Conservation (phyloP, 1,140 invertebrate genomes). For the Globodera ellingtonae region DNA sequence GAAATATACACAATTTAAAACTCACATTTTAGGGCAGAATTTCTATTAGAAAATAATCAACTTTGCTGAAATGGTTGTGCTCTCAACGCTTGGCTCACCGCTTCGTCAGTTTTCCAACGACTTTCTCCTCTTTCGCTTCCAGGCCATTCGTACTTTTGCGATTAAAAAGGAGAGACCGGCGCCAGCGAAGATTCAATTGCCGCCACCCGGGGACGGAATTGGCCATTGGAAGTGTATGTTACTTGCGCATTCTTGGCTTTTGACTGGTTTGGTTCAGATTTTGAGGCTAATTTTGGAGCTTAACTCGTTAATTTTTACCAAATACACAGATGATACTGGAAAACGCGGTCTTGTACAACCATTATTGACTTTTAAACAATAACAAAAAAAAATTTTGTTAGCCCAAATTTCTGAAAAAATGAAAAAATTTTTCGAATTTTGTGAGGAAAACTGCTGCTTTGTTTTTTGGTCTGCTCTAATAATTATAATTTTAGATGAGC, state of each 20-base stretch:
- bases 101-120: not conserved
- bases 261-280: not conserved
- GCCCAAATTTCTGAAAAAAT: too few relatives aligned
- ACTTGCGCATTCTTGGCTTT: not conserved
- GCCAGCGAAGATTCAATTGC: conserved; percentile 23
- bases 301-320: too few relatives aligned
- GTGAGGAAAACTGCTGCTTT: too few relatives aligned
- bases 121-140: not conserved
- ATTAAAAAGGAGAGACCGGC: not conserved
- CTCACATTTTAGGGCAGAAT: not conserved
- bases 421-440: too few relatives aligned
- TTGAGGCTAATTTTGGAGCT: too few relatives aligned
- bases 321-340: too few relatives aligned
- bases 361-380: too few relatives aligned
- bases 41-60: not conserved
- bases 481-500: conserved; percentile 17
- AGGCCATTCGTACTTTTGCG: conserved; percentile 11
- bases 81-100: conserved; percentile 22
- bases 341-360: too few relatives aligned
- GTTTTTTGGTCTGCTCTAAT: not conserved
- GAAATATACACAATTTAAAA: not conserved
- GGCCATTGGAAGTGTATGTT: conserved; percentile 6
- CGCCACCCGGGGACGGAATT: conserved; percentile 9
- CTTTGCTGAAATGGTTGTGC: conserved; percentile 13
- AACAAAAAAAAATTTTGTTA: too few relatives aligned